Base-by-base conservation (phyloP, 2,888 invertebrate genomes). In the Catocala fraxini region DNA sequence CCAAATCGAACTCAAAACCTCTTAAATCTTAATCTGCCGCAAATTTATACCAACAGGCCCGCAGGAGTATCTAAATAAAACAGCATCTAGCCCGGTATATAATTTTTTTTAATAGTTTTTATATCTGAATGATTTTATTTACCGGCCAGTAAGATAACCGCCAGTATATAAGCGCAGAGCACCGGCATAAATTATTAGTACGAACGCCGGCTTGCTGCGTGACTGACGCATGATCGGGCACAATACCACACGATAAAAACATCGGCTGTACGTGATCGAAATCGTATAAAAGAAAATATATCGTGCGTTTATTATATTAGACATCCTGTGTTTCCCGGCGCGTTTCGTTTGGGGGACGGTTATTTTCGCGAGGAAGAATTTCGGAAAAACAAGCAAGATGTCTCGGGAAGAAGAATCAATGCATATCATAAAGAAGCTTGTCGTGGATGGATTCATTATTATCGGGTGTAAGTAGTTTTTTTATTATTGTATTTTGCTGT, bases 401-500 rank as follows among this genome's bases (percentile, higher is more conserved):
- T 59, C 63, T 58, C 79, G 69, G 47, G 83, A 87, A 70, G 83
- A 85, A 10, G 65, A 68, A 4, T 82, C 88, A 0, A 77, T 89
- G 33, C 77, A 85, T 53, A 77, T 86, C 33, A 56, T 90, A 35
- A 82, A 85, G 75, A 92, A 89, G 68, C 69, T 92, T 41, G 89
- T 91, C 11, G 57, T 89, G 1, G 92, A 92, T 70, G 82, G 83
- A 55, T 83, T 89, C 55, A 64, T 91, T 6, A 65, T 91, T n/a
- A 79, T 79, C 65, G 83, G 79, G 59, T 68, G 92, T 92, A 75
- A 92, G 92, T 92, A 42, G 0, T 42, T 15, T 11, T n/a, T 39
- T 39, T 0, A 5, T 39, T 39, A 7, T 39, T 6, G 6, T 39
- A 15, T 25, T 25, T 25, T 25, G 25, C 25, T 25, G 25, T 25